Evolutionary conservation across 1,140 invertebrate species (phyloP).

Genomic region (Oppia nitens): DNA sequence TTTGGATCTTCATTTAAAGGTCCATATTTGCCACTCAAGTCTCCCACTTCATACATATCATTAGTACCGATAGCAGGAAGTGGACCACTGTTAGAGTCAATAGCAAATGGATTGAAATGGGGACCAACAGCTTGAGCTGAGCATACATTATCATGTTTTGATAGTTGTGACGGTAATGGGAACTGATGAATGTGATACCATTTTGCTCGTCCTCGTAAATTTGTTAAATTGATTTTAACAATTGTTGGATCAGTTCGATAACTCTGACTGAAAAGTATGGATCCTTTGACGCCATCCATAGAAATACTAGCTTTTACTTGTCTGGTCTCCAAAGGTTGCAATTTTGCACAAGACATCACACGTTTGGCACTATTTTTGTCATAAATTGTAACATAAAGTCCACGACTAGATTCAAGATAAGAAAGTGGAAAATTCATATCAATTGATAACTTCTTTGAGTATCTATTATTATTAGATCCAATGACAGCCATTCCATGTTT

Average conservation of each 20-base stretch:
- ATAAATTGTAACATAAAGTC: slow-evolving; percentile 64
- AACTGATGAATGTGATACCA: slow-evolving; percentile 36
- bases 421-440: slow-evolving; percentile 30
- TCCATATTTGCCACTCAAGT: slow-evolving; percentile 68
- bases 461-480: slow-evolving; percentile 23
- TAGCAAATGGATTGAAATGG: slow-evolving; percentile 35
- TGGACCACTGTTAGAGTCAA: slow-evolving; percentile 25
- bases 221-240: slow-evolving; percentile 48
- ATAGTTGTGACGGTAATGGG: slow-evolving; percentile 29
- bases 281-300: slow-evolving; percentile 58
- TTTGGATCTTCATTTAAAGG: slow-evolving; percentile 22
- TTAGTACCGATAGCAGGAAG: slow-evolving; percentile 38
- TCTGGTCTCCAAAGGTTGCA: slow-evolving; percentile 33
- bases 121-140: slow-evolving; percentile 25
- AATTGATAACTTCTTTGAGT: slow-evolving; percentile 22
- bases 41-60: slow-evolving; percentile 70
- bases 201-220: slow-evolving; percentile 33
- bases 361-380: slow-evolving; percentile 57
- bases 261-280: slow-evolving; percentile 56
- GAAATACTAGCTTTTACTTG: slow-evolving; percentile 48
- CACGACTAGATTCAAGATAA: slow-evolving; percentile 46
- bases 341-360: slow-evolving; percentile 64
- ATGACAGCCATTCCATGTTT: slow-evolving; percentile 48
- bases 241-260: slow-evolving; percentile 68
- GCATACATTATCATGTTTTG: slow-evolving; percentile 26